Base-by-base conservation (phyloP, 2,113 vertebrate genomes). In the Electrona antarctica region DNA sequence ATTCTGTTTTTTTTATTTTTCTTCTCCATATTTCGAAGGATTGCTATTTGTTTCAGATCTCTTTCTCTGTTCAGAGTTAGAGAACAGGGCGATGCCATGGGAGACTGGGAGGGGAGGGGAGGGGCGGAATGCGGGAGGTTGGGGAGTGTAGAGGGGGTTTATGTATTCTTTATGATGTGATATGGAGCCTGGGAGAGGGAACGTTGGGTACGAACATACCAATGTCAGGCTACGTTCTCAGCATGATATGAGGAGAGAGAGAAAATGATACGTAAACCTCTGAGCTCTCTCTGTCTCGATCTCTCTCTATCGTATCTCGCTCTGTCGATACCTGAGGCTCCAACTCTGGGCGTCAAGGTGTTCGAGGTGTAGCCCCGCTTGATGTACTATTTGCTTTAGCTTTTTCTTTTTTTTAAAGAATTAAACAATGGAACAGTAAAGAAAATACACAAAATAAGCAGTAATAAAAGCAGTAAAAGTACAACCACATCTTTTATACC, bases 131-230 rank as follows among this genome's bases (percentile, higher is more conserved):
- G 21, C 21, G 57, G 57, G 12, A 6, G 45, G 58, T n/a, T 13
- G 45, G 64, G 66, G 46, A 64, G 73, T 21, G 21, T 21, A 73
- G 79, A 47, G 71, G 82, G 50, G 76, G 73, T 85, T 92, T 87
- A 90, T 89, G 84, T 92, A 92, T 92, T 91, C 91, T 90, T 89
- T 92, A 90, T 92, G 89, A 92, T 91, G 89, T 92, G 88, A 89
- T 92, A 83, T 90, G 87, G 86, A 90, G 88, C 87, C 88, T 61
- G 79, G 80, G 88, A 92, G 88, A 86, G 81, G 84, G 87, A 92
- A 90, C 85, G 78, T 69, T 81, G 88, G 83, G 85, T 85, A 84
- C 90, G 88, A 90, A 90, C 90, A 90, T 88, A 84, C 87, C 87
- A 87, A 73, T 74, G 86, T 82, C 86, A 90, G 82, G 84, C 85